These are phyloP conservation scores for Cataglyphis hispanica DNA, from an alignment of 1,140 invertebrate species.

Conservation along the genomic window DNA sequence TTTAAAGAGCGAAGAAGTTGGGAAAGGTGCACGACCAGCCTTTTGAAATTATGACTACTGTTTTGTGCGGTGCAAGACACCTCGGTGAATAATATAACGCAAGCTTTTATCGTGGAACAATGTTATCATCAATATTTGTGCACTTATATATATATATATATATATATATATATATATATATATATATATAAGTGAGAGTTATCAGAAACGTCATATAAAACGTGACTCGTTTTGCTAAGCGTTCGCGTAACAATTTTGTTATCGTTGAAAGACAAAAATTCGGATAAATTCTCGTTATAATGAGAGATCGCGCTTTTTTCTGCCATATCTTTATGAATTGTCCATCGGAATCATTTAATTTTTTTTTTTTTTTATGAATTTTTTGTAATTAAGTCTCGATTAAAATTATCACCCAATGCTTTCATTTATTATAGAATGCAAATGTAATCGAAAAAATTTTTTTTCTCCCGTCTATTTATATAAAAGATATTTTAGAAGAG, in stretches of 20 bases:
- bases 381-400: not conserved
- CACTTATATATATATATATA: not conserved
- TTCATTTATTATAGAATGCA: not conserved
- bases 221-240: not conserved
- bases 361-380: not conserved
- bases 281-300: not conserved
- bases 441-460: not conserved
- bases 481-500: not conserved
- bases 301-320: not conserved
- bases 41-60: constrained; percentile 1
- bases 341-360: not conserved
- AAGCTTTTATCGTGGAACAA: not conserved
- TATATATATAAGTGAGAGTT: not conserved
- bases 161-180: not conserved
- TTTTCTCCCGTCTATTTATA: no score
- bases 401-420: not conserved
- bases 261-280: constrained; percentile 1
- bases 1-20: constrained; percentile 3
- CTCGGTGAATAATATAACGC: constrained; percentile 7
- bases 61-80: not conserved
- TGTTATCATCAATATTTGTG: constrained; percentile 14
- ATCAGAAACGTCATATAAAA: not conserved
- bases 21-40: not conserved
- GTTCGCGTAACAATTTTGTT: not conserved
- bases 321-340: not conserved